phyloP scores from a whole-genome alignment of 2,797 vertebrate genomes.

The Antennarius maculatus region DNA sequence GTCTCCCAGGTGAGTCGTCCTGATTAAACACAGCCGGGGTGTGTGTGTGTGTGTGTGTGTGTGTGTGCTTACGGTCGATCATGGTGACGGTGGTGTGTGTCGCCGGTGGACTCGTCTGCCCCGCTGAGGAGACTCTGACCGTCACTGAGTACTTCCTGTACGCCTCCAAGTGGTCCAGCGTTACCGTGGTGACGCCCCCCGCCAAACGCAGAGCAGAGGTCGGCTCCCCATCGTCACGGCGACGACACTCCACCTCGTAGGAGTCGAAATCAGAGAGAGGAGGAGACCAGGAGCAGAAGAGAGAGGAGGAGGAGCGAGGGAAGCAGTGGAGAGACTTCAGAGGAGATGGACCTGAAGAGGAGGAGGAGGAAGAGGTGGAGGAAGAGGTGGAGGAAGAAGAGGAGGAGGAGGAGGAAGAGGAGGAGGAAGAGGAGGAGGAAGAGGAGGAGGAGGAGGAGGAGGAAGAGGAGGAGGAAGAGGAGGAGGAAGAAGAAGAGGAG shows the following conservation, averaged over 20 bases:
- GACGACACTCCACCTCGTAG: constrained; percentile 88
- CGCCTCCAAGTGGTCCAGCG: constrained; percentile 85
- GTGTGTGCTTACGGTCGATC: constrained; percentile 89
- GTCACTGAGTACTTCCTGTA: constrained; percentile 89
- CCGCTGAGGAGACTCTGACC: constrained; percentile 87
- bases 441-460: neutral
- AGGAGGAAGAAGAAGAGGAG: neutral
- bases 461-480: too few relatives aligned
- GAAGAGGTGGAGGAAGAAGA: neutral
- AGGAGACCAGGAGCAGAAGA: constrained; percentile 91
- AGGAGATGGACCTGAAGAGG: constrained; percentile 82
- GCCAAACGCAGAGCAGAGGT: constrained; percentile 44
- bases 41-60: constrained; percentile 3
- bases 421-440: neutral
- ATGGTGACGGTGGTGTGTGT: constrained; percentile 90
- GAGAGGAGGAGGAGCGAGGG: constrained; percentile 89
- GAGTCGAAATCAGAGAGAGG: constrained; percentile 90
- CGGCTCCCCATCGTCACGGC: constrained; percentile 80
- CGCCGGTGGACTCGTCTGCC: constrained; percentile 83
- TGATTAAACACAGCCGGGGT: constrained; percentile 30
- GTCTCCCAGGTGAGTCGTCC: constrained; percentile 29
- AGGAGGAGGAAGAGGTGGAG: too few relatives aligned
- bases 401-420: too few relatives aligned
- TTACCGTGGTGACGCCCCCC: constrained; percentile 80
- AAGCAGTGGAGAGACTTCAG: constrained; percentile 90